Evolutionary conservation across 2,113 vertebrate species (phyloP).

Genomic region (Platysternon megacephalum): DNA sequence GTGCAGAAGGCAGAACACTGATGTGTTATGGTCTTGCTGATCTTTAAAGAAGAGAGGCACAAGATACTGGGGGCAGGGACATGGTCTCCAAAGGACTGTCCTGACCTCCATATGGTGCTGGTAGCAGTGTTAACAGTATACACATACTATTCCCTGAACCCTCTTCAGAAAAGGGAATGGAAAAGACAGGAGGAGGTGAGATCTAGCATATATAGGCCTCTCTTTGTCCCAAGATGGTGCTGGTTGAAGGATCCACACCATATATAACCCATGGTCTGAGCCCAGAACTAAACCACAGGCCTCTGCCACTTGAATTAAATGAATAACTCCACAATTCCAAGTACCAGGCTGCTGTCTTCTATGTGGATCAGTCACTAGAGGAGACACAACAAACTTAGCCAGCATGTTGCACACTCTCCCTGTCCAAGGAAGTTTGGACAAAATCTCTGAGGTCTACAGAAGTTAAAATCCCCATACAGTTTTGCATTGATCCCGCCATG

Average conservation of each 20-base stretch:
- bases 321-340: not conserved
- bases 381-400: not conserved
- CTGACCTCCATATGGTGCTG: fast-evolving
- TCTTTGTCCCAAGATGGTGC: not conserved
- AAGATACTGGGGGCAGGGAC: not conserved
- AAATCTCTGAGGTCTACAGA: not conserved
- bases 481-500: too few relatives aligned
- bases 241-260: not conserved
- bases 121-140: not conserved
- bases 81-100: not conserved
- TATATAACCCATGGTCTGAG: not conserved
- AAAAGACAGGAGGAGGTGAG: not conserved
- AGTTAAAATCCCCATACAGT: not conserved
- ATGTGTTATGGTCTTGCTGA: not conserved
- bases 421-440: not conserved
- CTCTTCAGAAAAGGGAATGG: conserved; percentile 3
- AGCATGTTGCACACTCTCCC: fast-evolving
- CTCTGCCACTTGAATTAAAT: not conserved
- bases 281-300: not conserved
- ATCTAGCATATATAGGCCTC: not conserved
- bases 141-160: not conserved
- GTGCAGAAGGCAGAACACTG: not conserved
- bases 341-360: not conserved
- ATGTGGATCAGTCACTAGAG: not conserved
- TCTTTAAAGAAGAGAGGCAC: not conserved